These are phyloP conservation scores for Abrostola triplasia DNA, from an alignment of 2,888 invertebrate species.

Conservation along the genomic window DNA sequence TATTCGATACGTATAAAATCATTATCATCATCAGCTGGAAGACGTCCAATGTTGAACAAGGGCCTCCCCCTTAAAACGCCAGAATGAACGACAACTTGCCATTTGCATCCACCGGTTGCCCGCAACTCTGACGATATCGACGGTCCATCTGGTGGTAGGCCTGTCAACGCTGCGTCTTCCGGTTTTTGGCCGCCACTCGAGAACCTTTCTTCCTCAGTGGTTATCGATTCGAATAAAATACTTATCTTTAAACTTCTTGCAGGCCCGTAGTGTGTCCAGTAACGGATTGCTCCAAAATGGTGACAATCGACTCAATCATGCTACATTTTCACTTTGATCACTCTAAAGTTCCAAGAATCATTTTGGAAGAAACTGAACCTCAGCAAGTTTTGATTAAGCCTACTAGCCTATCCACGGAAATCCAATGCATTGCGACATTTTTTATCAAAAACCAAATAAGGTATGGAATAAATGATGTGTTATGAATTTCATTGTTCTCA, in stretches of 20 bases:
- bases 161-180: too few relatives aligned
- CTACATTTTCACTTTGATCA: constrained; percentile 89
- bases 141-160: too few relatives aligned
- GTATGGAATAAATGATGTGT: constrained; percentile 11
- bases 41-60: too few relatives aligned
- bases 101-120: too few relatives aligned
- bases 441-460: constrained; percentile 25
- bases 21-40: too few relatives aligned
- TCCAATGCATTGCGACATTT: constrained; percentile 54
- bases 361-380: constrained; percentile 37
- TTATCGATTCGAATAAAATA: too few relatives aligned
- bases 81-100: too few relatives aligned
- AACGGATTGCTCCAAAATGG: constrained; percentile 82
- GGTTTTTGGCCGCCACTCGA: too few relatives aligned
- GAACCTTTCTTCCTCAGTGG: too few relatives aligned
- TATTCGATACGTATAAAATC: too few relatives aligned
- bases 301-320: constrained; percentile 85
- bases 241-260: constrained; percentile 18
- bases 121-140: too few relatives aligned
- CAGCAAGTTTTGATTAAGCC: constrained; percentile 43
- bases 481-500: not conserved
- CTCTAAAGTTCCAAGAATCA: constrained; percentile 75
- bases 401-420: constrained; percentile 42
- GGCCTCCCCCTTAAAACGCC: too few relatives aligned
- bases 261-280: constrained; percentile 81